phyloP scores from a whole-genome alignment of 2,797 vertebrate genomes.

The Danio albolineatus region DNA sequence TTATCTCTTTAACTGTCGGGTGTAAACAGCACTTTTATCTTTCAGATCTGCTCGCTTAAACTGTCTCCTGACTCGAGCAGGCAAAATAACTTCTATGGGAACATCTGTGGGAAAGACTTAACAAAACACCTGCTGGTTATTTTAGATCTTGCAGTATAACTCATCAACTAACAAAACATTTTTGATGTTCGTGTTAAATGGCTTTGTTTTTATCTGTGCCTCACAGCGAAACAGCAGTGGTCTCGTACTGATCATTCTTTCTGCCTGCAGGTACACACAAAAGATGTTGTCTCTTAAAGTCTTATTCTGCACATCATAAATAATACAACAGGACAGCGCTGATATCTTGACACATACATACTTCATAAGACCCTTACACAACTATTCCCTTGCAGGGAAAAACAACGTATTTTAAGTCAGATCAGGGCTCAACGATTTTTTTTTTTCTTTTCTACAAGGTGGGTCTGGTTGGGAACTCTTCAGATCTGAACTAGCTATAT shows the following conservation, averaged over 20 bases:
- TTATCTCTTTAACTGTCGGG: slow-evolving; percentile 37
- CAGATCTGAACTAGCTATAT: neutral
- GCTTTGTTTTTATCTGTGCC: slow-evolving; percentile 15
- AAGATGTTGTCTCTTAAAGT: slow-evolving; percentile 35
- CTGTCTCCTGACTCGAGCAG: slow-evolving; percentile 11
- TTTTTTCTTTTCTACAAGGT: neutral
- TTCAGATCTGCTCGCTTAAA: slow-evolving; percentile 19
- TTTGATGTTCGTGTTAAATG: slow-evolving; percentile 16
- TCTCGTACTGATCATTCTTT: slow-evolving; percentile 14
- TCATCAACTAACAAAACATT: slow-evolving; percentile 8
- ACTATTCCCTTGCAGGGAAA: slow-evolving; percentile 16
- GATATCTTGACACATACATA: slow-evolving; percentile 41
- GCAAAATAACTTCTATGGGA: slow-evolving; percentile 4
- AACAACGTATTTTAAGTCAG: neutral
- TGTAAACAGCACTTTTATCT: slow-evolving; percentile 43
- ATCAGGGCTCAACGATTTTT: neutral
- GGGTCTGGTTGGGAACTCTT: neutral
- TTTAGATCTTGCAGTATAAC: slow-evolving; percentile 12
- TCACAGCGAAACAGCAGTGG: neutral
- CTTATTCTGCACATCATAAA: slow-evolving; percentile 48
- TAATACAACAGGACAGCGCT: slow-evolving; percentile 42
- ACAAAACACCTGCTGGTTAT: slow-evolving; percentile 26
- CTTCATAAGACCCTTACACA: slow-evolving; percentile 15
- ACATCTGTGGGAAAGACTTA: slow-evolving; percentile 10
- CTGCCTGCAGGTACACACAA: slow-evolving; percentile 29